Evolutionary conservation across 2,797 vertebrate species (phyloP), one percentile per base, ranked within the genome.

Genomic region (Sitta carolinensis): DNA sequence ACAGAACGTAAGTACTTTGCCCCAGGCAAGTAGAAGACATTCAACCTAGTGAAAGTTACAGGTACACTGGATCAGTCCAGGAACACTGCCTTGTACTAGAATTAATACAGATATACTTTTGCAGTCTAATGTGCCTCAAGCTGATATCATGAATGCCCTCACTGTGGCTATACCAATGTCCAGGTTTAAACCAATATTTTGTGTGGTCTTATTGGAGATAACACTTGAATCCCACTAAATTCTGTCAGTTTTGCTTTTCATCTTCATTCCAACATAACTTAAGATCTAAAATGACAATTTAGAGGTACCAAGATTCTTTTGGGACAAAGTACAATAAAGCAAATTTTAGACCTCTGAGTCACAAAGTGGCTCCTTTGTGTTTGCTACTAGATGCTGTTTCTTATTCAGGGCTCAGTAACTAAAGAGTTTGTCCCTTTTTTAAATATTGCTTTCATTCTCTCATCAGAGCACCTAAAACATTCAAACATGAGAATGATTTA

Each of bases 21-120:
- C 38, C 67, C 50, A 68, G 10, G 30, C 23, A 62, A 64, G 21
- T 23, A 21, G 47, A 89, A 76, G 47, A 55, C 8, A 18, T 68
- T 75, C 34, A 87, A 4, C 8, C 5, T 40, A 15, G 7, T 36
- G 54, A 81, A 94, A 6, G 7, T 68, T 68, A 18, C 6, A 8
- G 19, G 40, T n/a, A 66, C 6, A 7, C 5, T 17, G 6, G 9
- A 32, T 67, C 22, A 51, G 34, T 4, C 0, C 0, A 68, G 47
- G 27, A 90, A 32, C 5, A 13, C 2, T 36, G 11, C 30, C 25
- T 79, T 67, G 27, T 12, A 63, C 38, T 74, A 84, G 5, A 63
- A 69, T 72, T 72, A 34, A 6, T 14, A 10, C 2, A 13, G 18
- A 50, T 27, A 29, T 17, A 52, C 16, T 78, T 68, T 72, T 64